phyloP scores from a whole-genome alignment of 2,888 invertebrate genomes.

The Prosapia bicincta region DNA sequence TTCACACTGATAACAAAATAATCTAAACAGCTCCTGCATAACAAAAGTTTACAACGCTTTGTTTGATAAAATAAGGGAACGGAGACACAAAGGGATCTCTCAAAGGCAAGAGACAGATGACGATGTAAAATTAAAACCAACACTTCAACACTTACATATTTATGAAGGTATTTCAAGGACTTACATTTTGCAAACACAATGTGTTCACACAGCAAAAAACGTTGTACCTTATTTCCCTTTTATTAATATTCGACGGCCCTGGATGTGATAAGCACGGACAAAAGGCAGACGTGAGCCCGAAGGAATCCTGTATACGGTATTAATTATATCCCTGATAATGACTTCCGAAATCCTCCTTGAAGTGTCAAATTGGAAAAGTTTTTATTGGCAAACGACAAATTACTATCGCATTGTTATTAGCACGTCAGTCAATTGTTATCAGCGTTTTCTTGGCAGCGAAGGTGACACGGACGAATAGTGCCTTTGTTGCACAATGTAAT shows the following conservation, averaged over 20 bases:
- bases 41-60: too few relatives aligned
- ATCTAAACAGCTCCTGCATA: too few relatives aligned
- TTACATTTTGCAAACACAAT: background rate
- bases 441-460: background rate
- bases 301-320: background rate
- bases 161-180: background rate
- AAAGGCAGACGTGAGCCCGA: background rate
- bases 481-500: background rate
- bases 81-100: too few relatives aligned
- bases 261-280: background rate
- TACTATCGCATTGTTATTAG: background rate
- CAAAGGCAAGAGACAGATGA: too few relatives aligned
- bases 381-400: background rate
- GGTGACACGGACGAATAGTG: background rate
- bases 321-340: background rate
- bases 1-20: too few relatives aligned
- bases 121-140: too few relatives aligned
- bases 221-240: background rate
- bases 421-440: background rate
- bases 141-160: background rate
- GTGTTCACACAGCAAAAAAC: too few relatives aligned
- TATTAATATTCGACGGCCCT: background rate
- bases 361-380: background rate
- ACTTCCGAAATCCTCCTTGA: background rate
- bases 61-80: too few relatives aligned